Evolutionary conservation across 1,140 invertebrate species (phyloP), one percentile per base, ranked within the genome.

Genomic region (Asbolus verrucosus): DNA sequence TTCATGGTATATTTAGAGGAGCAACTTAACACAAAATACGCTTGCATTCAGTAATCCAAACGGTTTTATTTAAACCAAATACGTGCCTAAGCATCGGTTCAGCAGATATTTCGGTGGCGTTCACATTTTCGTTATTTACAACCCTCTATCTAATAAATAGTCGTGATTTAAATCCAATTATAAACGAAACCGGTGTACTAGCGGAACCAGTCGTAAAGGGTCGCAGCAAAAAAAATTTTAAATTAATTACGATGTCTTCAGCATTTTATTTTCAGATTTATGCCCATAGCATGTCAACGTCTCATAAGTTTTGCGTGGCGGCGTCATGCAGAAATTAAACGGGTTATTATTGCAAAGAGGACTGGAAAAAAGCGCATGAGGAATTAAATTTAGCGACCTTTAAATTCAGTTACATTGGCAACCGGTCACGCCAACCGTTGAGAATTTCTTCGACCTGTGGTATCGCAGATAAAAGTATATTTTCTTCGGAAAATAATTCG

Each of bases 371-470:
- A 27, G 36, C 33, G 36, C 61, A 38, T 21, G 61, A 63, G 61
- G 21, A 63, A 63, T 63, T 63, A 63, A 63, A 63, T 63, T 65
- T 46, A 41, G 65, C 69, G 54, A 71, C 72, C 69, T 73, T 73
- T 73, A 73, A 71, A 73, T 73, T 73, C 50, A 54, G 46, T 46
- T 65, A 59, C 72, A 71, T 71, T 70, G 72, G 67, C 72, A 71
- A 24, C n/a, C 19, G 46, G 72, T 73, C 72, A 73, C 72, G 72
- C 72, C 43, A 73, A 38, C 62, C 62, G 46, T 54, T 21, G 31
- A 61, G 38, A 61, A 33, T 65, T 70, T 65, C 46, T 21, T 19
- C 46, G 19, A 14, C 19, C 27, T 69, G 46, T 66, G 61, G 46
- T 66, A 46, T 43, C 43, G 24, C 16, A 73, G 70, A 24, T 63